Evolutionary conservation across 1,140 invertebrate species (phyloP), one percentile per base, ranked within the genome.

Genomic region (Hypothenemus hampei): DNA sequence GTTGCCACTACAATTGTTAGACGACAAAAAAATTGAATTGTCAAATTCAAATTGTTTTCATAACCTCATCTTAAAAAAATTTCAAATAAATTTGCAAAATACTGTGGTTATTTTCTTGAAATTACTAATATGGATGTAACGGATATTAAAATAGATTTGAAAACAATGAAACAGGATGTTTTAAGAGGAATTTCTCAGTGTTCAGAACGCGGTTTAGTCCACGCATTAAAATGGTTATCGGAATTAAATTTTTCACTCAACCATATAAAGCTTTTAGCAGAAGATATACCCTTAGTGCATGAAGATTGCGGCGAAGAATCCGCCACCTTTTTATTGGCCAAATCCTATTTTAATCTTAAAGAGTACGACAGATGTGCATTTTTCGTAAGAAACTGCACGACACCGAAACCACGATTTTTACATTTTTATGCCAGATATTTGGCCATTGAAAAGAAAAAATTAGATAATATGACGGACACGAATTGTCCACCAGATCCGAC

Each of bases 291-390:
- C 29, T 70, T 70, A 35, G 47, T 66, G 21, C 62, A 69, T 15
- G 65, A 71, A 3, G 72, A 79, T 54, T 64, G 65, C 31, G 71
- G 76, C 10, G 71, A 79, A 60, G 82, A 90, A 66, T 80, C 81
- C 43, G 85, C 89, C 64, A 73, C 77, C 6, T 96, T 91, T 67
- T 77, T 81, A 20, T 68, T 95, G 49, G 88, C 91, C 0, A 93
- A 91, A 72, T 86, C 84, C 62, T 94, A 93, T 67, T 97, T 95
- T 71, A 91, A 97, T 74, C 75, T 88, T 11, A 87, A 91, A 64
- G 93, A 97, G 72, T 97, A 93, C 72, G 89, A 93, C 62, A 79
- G 93, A 67, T 89, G 90, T 55, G 87, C 91, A 0, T 85, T 85
- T 77, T 92, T 93, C 65, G 76, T 90, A 8, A 79, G 86, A 62